Evolutionary conservation across 1,140 invertebrate genomes (phyloP), one percentile per base, ranked within the genome.

Genomic region (Vollenhovia emeryi): DNA sequence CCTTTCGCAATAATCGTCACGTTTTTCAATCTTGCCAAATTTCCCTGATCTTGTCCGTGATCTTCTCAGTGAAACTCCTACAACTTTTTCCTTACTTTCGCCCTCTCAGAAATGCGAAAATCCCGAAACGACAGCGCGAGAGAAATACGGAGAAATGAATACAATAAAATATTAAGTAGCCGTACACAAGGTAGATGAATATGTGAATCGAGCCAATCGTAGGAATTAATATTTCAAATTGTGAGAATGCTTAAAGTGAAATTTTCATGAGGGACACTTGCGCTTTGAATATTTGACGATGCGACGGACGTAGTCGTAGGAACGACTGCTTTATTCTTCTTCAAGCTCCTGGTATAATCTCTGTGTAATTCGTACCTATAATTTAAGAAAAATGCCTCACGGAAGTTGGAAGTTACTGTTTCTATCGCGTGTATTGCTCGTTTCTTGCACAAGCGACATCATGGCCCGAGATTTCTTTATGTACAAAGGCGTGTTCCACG

Each of bases 381-480:
- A 33, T 71, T 71, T 30, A 27, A 55, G n/a, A 73, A 43, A 82
- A 43, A 82, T 82, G 78, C 11, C 30, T 57, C 27, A 7, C 13
- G 27, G 13, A 71, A 45, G 40, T 33, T 43, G 48, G 66, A 73
- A 40, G 13, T 55, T 89, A 1, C 11, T 89, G 40, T 27, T 78
- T 33, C 24, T 48, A 1, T 30, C 6, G 8, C 73, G 74, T 75
- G 24, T 89, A 30, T 9, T 66, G 2, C n/a, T 33, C 5, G 48
- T 48, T 62, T n/a, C n/a, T n/a, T 71, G 68, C 6, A 18, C 13
- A 0, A 84, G 82, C 15, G 82, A 89, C 30, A 86, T 84, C 2
- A 64, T 92, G 30, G 68, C 87, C 40, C 59, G 87, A 21, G 91
- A 90, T 55, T 92, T 89, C 27, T 91, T 92, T 59, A 6, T 57